Conservation (phyloP, 2,797 vertebrate genomes). For the Artibeus lituratus region DNA sequence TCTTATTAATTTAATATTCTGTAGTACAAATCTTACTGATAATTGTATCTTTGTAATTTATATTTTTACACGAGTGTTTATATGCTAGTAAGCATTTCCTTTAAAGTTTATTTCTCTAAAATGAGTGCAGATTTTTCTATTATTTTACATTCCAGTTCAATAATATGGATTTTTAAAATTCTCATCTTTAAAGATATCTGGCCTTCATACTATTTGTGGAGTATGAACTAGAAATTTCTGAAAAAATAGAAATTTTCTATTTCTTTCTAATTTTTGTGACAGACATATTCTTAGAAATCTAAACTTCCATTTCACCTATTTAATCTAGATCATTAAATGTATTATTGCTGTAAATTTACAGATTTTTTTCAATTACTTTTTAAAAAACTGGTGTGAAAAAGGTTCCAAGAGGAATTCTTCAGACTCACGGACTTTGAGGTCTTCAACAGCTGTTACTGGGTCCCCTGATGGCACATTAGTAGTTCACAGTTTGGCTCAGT, state of each 20-base stretch:
- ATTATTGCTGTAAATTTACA: background rate
- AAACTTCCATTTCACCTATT: background rate
- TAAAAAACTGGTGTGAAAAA: background rate
- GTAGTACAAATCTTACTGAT: background rate
- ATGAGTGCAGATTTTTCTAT: background rate
- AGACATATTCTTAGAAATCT: background rate
- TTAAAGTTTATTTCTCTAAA: background rate
- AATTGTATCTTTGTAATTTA: background rate
- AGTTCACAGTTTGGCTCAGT: background rate
- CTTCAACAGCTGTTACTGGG: background rate
- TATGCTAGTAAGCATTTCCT: background rate
- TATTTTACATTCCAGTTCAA: background rate
- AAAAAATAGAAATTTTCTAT: background rate
- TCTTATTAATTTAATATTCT: conserved; percentile 5
- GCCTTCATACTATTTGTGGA: background rate
- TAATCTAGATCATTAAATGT: background rate
- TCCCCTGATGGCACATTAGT: background rate
- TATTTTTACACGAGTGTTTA: background rate
- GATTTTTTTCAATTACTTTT: background rate
- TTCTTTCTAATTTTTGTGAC: background rate
- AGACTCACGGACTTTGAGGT: background rate
- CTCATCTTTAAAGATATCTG: background rate
- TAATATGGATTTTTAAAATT: background rate
- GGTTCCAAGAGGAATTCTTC: background rate
- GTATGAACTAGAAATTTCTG: too few relatives aligned